Evolutionary conservation across 2,797 vertebrate species (phyloP).

Genomic region (Falco naumanni): DNA sequence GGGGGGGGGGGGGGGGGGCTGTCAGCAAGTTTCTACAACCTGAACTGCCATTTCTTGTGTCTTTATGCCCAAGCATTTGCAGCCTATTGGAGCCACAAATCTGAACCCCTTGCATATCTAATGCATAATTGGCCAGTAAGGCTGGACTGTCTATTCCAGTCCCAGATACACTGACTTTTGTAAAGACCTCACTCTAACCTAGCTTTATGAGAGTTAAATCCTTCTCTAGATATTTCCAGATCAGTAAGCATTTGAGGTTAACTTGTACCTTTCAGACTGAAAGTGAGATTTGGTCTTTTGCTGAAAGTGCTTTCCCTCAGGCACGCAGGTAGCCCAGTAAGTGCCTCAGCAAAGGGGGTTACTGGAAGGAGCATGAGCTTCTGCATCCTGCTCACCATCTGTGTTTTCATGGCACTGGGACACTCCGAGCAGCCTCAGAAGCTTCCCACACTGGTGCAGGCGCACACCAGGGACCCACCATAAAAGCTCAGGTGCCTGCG

Average conservation of each 20-base stretch:
- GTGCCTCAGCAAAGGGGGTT: fast-evolving
- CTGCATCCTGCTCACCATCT: background rate
- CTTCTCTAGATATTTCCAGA: background rate
- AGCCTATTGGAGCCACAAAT: background rate
- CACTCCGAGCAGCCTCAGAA: background rate
- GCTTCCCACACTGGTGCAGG: background rate
- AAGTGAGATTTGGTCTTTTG: background rate
- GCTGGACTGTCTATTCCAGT: background rate
- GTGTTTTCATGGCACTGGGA: background rate
- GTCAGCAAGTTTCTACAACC: background rate
- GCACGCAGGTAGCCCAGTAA: background rate
- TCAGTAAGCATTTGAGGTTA: background rate
- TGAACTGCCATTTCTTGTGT: background rate
- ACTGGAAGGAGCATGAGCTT: background rate
- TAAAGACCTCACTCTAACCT: background rate
- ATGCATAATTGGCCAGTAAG: background rate
- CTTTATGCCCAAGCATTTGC: background rate
- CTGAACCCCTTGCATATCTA: background rate
- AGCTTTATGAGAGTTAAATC: background rate
- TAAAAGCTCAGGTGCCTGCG: background rate
- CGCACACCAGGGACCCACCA: fast-evolving
- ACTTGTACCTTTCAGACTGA: background rate
- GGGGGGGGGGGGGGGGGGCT: no score
- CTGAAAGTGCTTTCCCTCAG: fast-evolving
- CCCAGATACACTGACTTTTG: background rate